Evolutionary conservation across 2,888 invertebrate species (phyloP).

Genomic region (Scaptomyza polygonia): DNA sequence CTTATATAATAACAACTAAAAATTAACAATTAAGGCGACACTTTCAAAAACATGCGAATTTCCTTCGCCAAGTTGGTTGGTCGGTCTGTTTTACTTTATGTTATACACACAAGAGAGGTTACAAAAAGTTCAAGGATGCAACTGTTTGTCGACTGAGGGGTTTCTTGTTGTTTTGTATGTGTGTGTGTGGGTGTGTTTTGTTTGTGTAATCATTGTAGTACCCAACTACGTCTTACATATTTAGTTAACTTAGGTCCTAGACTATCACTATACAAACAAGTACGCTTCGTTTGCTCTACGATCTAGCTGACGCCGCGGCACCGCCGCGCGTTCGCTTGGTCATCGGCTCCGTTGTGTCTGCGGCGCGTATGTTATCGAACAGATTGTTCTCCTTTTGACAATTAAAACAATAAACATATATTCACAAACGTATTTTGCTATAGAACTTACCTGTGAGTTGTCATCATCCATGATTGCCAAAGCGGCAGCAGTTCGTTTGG

Average conservation of each 20-base stretch:
- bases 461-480: conserved; percentile 57
- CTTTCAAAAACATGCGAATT: conserved; percentile 23
- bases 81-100: conserved; percentile 39
- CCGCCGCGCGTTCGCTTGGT: conserved; percentile 76
- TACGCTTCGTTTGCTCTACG: conserved; percentile 51
- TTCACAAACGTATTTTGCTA: background rate
- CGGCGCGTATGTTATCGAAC: conserved; percentile 74
- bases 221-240: conserved; percentile 68
- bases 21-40: conserved; percentile 62
- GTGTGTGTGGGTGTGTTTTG: conserved; percentile 42
- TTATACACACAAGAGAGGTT: conserved; percentile 44
- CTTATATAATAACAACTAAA: conserved; percentile 46
- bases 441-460: conserved; percentile 59
- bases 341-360: conserved; percentile 75
- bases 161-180: conserved; percentile 38
- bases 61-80: conserved; percentile 38
- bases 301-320: conserved; percentile 65
- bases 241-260: conserved; percentile 74
- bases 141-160: conserved; percentile 25
- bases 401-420: background rate
- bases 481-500: conserved; percentile 55
- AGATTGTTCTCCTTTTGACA: conserved; percentile 67
- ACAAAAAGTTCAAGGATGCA: conserved; percentile 34
- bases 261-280: conserved; percentile 77
- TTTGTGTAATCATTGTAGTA: conserved; percentile 63